Conservation (phyloP, 2,113 vertebrate genomes). For the Panthera uncia region DNA sequence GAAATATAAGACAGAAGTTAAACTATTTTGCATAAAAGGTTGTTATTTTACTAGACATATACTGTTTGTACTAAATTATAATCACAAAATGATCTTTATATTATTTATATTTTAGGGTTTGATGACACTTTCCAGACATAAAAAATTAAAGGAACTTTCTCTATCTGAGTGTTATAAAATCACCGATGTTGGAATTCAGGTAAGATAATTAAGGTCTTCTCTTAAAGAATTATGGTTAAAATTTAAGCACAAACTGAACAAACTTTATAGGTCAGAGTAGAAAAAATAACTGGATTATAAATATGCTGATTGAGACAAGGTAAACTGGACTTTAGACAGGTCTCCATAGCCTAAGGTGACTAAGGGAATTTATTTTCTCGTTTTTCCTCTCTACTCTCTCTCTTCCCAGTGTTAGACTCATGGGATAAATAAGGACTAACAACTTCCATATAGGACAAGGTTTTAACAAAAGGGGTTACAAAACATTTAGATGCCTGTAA, state of each 20-base stretch:
- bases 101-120: slow-evolving; percentile 84
- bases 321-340: not conserved
- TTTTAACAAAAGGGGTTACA: not conserved
- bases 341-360: not conserved
- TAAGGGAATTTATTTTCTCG: not conserved
- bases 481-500: not conserved
- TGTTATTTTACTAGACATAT: slow-evolving; percentile 30
- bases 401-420: not conserved
- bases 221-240: slow-evolving; percentile 42
- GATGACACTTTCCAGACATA: slow-evolving; percentile 73
- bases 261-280: not conserved
- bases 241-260: not conserved
- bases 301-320: not conserved
- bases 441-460: not conserved
- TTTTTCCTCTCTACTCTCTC: not conserved
- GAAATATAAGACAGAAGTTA: not conserved
- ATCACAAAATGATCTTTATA: slow-evolving; percentile 62
- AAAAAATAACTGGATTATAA: not conserved
- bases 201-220: slow-evolving; percentile 73
- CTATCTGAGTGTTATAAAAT: slow-evolving; percentile 85
- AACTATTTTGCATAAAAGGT: not conserved
- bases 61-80: slow-evolving; percentile 19
- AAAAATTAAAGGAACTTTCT: slow-evolving; percentile 84
- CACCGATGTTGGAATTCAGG: slow-evolving; percentile 88
- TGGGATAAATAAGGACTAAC: not conserved